Conservation (phyloP, 2,888 invertebrate genomes). For the Clostera curtula region DNA sequence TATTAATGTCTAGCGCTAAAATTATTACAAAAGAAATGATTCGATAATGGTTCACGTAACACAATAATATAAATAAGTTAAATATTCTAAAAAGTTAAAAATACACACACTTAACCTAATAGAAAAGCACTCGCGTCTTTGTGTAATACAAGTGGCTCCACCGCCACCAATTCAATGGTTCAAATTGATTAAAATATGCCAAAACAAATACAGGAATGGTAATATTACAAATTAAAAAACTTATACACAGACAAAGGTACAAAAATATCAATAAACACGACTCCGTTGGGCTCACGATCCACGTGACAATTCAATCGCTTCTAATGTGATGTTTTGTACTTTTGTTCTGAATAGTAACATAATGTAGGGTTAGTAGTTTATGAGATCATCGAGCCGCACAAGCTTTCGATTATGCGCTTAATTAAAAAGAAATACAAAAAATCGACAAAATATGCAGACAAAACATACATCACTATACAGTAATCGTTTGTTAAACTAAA, state of each 20-base stretch:
- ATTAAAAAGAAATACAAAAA: slow-evolving; percentile 57
- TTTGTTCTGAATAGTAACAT: slow-evolving; percentile 55
- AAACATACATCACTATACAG: slow-evolving; percentile 52
- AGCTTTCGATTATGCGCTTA: slow-evolving; percentile 56
- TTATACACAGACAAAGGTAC: slow-evolving; percentile 67
- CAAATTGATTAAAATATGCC: slow-evolving; percentile 39
- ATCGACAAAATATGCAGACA: slow-evolving; percentile 70
- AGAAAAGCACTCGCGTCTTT: slow-evolving; percentile 67
- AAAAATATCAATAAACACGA: slow-evolving; percentile 59
- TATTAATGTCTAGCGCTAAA: slow-evolving; percentile 70
- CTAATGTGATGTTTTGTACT: slow-evolving; percentile 60
- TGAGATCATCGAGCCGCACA: slow-evolving; percentile 71
- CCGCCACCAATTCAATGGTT: slow-evolving; percentile 32
- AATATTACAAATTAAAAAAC: slow-evolving; percentile 54
- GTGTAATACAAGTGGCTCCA: slow-evolving; percentile 35
- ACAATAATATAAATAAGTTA: slow-evolving; percentile 75
- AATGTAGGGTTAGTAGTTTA: slow-evolving; percentile 68
- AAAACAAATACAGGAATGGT: slow-evolving; percentile 64
- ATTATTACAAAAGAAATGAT: slow-evolving; percentile 72
- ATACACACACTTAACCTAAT: slow-evolving; percentile 74
- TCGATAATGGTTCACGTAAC: slow-evolving; percentile 69
- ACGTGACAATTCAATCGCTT: slow-evolving; percentile 22
- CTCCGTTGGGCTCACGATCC: slow-evolving; percentile 32
- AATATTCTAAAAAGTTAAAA: slow-evolving; percentile 74
- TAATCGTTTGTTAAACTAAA: slow-evolving; percentile 42